Evolutionary conservation across 1,140 invertebrate species (phyloP).

Genomic region (Hycleus cichorii): DNA sequence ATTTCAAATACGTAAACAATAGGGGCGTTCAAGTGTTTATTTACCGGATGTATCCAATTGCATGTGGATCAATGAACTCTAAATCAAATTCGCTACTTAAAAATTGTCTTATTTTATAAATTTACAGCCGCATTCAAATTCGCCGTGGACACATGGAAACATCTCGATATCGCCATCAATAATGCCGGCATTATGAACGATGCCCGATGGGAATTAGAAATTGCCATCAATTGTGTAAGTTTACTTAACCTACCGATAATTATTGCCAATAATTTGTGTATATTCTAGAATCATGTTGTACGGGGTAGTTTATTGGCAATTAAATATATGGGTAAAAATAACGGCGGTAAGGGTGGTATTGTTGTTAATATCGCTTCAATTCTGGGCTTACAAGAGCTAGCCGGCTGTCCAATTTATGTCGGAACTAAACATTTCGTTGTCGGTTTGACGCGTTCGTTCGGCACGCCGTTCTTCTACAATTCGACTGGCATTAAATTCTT

Average conservation of each 20-base stretch:
- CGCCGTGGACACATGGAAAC: slow-evolving; percentile 32
- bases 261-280: neutral
- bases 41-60: too few relatives aligned
- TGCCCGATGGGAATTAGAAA: slow-evolving; percentile 43
- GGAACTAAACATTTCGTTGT: slow-evolving; percentile 49
- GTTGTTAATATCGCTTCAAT: slow-evolving; percentile 45
- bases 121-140: slow-evolving; percentile 38
- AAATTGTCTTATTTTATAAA: too few relatives aligned
- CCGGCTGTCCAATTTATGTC: slow-evolving; percentile 43
- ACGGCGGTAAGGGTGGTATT: slow-evolving; percentile 42
- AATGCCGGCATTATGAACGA: slow-evolving; percentile 47
- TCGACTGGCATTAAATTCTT: slow-evolving; percentile 43
- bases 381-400: slow-evolving; percentile 41
- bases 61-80: too few relatives aligned
- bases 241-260: neutral
- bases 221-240: slow-evolving; percentile 46
- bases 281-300: slow-evolving; percentile 40
- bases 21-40: too few relatives aligned
- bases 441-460: slow-evolving; percentile 46
- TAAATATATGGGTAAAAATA: slow-evolving; percentile 44
- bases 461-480: slow-evolving; percentile 33
- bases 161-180: slow-evolving; percentile 46
- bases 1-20: too few relatives aligned
- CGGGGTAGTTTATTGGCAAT: slow-evolving; percentile 42
- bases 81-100: too few relatives aligned